Conservation (phyloP, 2,797 vertebrate genomes). For the Crenuchus spilurus region DNA sequence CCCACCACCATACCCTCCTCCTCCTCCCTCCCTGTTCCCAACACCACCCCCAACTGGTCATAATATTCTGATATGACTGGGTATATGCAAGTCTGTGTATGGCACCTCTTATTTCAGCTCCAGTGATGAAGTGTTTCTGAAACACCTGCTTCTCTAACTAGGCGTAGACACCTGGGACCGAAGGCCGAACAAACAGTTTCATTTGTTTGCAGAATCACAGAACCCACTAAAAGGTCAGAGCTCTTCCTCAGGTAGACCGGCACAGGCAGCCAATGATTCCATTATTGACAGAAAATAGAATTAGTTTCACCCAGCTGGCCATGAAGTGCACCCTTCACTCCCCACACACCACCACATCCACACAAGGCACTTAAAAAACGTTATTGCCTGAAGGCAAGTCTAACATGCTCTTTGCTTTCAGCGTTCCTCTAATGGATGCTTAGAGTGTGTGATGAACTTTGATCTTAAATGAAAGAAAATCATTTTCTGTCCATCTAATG, state of each 20-base stretch:
- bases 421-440: constrained; percentile 23
- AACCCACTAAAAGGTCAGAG: constrained; percentile 45
- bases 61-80: too few species aligned
- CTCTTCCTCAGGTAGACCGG: constrained; percentile 29
- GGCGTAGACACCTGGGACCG: neutral
- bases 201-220: constrained; percentile 11
- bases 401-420: neutral
- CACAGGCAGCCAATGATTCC: constrained; percentile 40
- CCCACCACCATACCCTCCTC: too few species aligned
- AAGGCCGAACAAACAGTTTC: neutral
- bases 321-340: constrained; percentile 9
- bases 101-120: neutral
- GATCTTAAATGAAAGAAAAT: neutral
- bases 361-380: neutral
- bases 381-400: constrained; percentile 13
- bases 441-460: constrained; percentile 14
- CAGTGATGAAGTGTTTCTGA: neutral
- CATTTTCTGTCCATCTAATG: neutral
- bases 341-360: neutral
- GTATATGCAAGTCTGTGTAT: too few species aligned
- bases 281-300: constrained; percentile 54
- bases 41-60: too few species aligned
- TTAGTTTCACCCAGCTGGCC: constrained; percentile 53
- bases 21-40: too few species aligned
- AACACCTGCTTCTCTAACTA: neutral